A percentile compares a stretch with the other conserved stretches of the same genome.
These are phyloP conservation scores for Patella ulyssiponensis DNA, from an alignment of 2,888 invertebrate species.

Conservation along the genomic window DNA sequence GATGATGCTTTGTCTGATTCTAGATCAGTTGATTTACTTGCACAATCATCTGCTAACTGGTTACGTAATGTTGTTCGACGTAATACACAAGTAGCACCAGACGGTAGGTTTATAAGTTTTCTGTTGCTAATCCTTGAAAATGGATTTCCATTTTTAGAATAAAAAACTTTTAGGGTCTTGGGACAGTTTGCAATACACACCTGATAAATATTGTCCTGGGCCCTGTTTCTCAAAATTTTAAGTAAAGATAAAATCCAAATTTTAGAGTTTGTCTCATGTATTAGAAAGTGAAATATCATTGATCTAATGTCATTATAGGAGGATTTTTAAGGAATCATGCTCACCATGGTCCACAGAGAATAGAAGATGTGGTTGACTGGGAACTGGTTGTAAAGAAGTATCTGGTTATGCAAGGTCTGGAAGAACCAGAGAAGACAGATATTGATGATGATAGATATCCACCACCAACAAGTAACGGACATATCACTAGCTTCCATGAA, in stretches of 20 bases:
- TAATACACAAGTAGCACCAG: conserved; percentile 62
- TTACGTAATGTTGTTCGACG: conserved; percentile 53
- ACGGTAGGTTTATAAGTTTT: conserved; percentile 43
- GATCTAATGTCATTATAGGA: conserved; percentile 25
- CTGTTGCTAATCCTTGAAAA: background rate
- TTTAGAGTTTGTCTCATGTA: too few species aligned
- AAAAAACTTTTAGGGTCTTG: too few species aligned
- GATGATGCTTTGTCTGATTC: conserved; percentile 61
- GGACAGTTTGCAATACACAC: too few species aligned
- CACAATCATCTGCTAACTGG: conserved; percentile 51
- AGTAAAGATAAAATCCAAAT: too few species aligned
- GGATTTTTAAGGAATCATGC: conserved; percentile 37
- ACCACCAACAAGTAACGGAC: background rate
- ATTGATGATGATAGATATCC: conserved; percentile 13
- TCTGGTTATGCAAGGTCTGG: conserved; percentile 53
- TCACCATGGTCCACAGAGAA: conserved; percentile 56
- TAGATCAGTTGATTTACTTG: conserved; percentile 58
- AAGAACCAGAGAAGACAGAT: conserved; percentile 23
- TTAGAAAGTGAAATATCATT: too few species aligned
- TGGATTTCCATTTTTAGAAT: background rate
- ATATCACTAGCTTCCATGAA: background rate
- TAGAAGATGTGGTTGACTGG: conserved; percentile 71
- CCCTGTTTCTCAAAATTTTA: too few species aligned
- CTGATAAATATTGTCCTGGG: too few species aligned
- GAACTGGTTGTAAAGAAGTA: conserved; percentile 64